phyloP scores from a whole-genome alignment of 2,113 vertebrate genomes.

The Gallinago jamesoni region DNA sequence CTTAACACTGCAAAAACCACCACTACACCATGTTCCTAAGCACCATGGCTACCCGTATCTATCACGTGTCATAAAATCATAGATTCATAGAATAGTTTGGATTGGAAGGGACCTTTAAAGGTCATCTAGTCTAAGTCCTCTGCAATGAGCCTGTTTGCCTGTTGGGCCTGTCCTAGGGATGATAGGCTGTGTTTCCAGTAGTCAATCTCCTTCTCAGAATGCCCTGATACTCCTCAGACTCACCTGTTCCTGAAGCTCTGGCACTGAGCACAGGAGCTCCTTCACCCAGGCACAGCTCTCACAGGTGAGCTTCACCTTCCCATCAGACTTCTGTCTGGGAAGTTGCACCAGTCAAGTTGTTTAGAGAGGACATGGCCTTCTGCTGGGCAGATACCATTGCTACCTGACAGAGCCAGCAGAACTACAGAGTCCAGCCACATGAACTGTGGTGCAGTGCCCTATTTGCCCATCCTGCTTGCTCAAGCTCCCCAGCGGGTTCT shows the following conservation, averaged over 20 bases:
- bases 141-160: neutral
- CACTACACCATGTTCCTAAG: neutral
- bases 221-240: neutral
- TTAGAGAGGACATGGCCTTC: neutral
- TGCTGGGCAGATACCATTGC: neutral
- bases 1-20: neutral
- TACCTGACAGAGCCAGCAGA: neutral
- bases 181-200: neutral
- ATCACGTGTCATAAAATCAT: neutral
- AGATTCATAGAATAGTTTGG: neutral
- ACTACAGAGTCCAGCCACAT: too few species aligned
- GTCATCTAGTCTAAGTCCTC: neutral
- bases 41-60: neutral
- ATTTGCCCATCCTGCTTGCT: neutral
- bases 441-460: neutral
- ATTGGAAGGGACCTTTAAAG: neutral
- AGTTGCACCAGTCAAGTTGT: neutral
- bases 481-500: neutral
- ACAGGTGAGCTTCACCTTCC: neutral
- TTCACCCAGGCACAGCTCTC: neutral
- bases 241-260: neutral
- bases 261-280: too few species aligned
- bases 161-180: neutral
- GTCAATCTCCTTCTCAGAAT: neutral
- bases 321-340: too few species aligned